Conservation (phyloP, 2,113 vertebrate genomes). For the Erythrocebus patas region DNA sequence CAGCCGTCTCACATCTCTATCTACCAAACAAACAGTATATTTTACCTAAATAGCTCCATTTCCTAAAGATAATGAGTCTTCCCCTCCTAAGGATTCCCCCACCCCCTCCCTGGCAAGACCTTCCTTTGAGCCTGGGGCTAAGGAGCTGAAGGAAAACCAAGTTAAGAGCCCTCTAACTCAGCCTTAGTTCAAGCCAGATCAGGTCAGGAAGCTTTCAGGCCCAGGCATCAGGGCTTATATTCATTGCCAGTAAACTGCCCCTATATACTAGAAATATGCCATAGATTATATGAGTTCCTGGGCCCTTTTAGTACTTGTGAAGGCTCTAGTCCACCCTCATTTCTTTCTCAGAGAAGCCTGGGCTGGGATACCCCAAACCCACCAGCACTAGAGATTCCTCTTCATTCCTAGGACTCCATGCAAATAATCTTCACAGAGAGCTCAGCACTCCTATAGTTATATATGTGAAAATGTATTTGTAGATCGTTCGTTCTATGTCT, state of each 20-base stretch:
- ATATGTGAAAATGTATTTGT: slow-evolving; percentile 43
- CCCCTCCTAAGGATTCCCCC: background rate
- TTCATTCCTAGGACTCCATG: background rate
- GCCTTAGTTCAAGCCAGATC: background rate
- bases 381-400: background rate
- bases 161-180: background rate
- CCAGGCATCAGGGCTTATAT: background rate
- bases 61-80: slow-evolving; percentile 38
- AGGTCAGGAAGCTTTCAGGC: background rate
- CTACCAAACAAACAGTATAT: background rate
- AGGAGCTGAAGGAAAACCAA: background rate
- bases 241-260: background rate
- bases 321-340: background rate
- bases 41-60: slow-evolving; percentile 7
- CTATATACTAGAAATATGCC: background rate
- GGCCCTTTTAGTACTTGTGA: background rate
- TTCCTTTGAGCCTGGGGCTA: background rate
- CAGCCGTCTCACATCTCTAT: background rate
- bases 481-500: background rate
- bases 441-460: background rate
- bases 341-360: slow-evolving; percentile 27
- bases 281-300: background rate
- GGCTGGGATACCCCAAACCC: background rate
- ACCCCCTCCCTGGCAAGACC: background rate
- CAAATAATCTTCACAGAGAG: slow-evolving; percentile 38